Evolutionary conservation across 1,140 invertebrate species (phyloP).

Genomic region (Drosophila pruinosa): DNA sequence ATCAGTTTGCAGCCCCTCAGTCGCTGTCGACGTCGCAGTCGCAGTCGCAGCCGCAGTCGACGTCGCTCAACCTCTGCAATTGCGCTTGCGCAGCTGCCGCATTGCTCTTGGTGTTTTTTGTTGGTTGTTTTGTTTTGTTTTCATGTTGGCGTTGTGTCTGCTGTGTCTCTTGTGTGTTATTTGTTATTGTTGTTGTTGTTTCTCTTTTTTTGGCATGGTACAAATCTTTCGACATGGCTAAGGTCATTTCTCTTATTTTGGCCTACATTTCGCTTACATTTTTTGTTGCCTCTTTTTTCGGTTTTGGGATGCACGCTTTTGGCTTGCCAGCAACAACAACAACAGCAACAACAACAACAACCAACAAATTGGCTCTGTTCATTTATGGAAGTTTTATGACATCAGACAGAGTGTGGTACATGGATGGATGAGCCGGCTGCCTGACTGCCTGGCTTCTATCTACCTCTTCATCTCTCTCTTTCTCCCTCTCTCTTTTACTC

Average conservation of each 20-base stretch:
- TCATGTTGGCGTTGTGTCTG: slow-evolving; percentile 6
- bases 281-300: slow-evolving; percentile 5
- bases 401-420: slow-evolving; percentile 17
- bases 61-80: not conserved
- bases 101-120: too few relatives aligned
- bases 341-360: not conserved
- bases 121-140: too few relatives aligned
- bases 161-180: not conserved
- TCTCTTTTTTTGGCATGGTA: slow-evolving; percentile 35
- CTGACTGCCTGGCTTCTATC: not conserved
- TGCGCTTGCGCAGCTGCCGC: slow-evolving; percentile 33
- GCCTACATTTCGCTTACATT: slow-evolving; percentile 46
- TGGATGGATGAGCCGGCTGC: slow-evolving; percentile 20
- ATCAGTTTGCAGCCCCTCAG: not conserved
- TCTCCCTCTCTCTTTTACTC: not conserved
- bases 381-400: slow-evolving; percentile 46
- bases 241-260: slow-evolving; percentile 61
- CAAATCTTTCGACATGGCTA: slow-evolving; percentile 53
- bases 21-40: not conserved
- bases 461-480: not conserved
- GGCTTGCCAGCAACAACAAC: not conserved
- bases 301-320: slow-evolving; percentile 16
- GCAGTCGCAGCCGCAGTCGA: not conserved
- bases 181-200: slow-evolving; percentile 1
- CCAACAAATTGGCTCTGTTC: slow-evolving; percentile 4